These are phyloP conservation scores for Tonatia bakeri DNA, from an alignment of 2,113 vertebrate genomes.

Conservation along the genomic window DNA sequence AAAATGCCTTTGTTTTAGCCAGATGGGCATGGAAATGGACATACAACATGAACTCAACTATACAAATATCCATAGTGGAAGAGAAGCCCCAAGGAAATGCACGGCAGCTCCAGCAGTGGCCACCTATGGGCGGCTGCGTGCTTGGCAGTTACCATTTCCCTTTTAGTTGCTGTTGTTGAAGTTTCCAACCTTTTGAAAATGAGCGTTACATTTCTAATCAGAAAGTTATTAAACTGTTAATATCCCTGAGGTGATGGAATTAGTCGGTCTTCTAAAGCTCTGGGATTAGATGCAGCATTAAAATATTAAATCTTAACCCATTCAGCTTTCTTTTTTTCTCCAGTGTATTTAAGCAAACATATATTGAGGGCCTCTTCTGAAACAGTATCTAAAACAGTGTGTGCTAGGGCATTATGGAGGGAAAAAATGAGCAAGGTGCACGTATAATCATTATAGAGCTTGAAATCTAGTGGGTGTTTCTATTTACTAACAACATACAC, in stretches of 20 bases:
- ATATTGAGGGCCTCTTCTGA: neutral
- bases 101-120: rapidly evolving
- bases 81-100: neutral
- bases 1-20: neutral
- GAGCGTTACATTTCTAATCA: neutral
- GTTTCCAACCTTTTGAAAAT: neutral
- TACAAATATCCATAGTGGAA: neutral
- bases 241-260: neutral
- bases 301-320: constrained; percentile 5
- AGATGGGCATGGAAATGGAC: neutral
- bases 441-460: neutral
- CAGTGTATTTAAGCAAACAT: neutral
- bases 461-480: neutral
- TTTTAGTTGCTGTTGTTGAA: neutral
- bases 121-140: neutral
- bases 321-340: neutral
- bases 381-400: neutral
- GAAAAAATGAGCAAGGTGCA: neutral
- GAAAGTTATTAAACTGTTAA: neutral
- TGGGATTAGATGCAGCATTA: neutral
- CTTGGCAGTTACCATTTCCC: neutral
- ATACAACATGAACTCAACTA: neutral
- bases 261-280: neutral
- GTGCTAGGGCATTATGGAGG: neutral
- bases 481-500: neutral